Percentiles rank a stretch among this genome's conserved stretches.
These are phyloP conservation scores for Eciton burchellii DNA, from an alignment of 1,140 invertebrate genomes.

Conservation along the genomic window DNA sequence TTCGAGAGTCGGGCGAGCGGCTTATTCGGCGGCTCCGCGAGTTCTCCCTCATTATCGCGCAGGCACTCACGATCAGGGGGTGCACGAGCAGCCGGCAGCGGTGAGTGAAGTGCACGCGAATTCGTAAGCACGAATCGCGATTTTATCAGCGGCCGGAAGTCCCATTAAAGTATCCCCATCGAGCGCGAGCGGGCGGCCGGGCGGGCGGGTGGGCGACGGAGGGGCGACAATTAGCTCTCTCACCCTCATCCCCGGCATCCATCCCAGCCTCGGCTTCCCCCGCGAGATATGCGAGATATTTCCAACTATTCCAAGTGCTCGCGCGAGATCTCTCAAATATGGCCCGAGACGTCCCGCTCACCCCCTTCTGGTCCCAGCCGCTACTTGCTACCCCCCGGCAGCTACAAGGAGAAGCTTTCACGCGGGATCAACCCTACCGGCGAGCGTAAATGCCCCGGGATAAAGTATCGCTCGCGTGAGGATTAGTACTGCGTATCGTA, in stretches of 20 bases:
- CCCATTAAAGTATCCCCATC: conserved; percentile 59
- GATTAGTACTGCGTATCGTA: not conserved
- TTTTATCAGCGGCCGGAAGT: conserved; percentile 55
- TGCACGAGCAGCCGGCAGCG: conserved; percentile 32
- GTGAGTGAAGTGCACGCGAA: conserved; percentile 59
- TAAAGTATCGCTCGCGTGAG: not conserved
- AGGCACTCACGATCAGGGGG: conserved; percentile 23
- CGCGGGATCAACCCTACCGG: not conserved
- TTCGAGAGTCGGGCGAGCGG: conserved; percentile 29
- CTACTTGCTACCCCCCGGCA: not conserved
- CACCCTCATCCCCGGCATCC: conserved; percentile 38
- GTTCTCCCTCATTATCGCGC: conserved; percentile 55
- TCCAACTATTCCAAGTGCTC: conserved; percentile 22
- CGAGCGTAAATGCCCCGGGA: not conserved
- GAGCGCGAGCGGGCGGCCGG: conserved; percentile 39
- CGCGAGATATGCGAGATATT: conserved; percentile 20
- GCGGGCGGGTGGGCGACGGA: conserved; percentile 5
- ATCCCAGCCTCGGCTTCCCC: conserved; percentile 16
- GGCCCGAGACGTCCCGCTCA: not conserved
- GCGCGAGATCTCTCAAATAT: conserved; percentile 25
- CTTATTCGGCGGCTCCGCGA: conserved; percentile 44
- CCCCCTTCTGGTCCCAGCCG: not conserved
- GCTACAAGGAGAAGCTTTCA: conserved; percentile 41
- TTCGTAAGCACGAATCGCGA: conserved; percentile 61
- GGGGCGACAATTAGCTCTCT: conserved; percentile 42